Evolutionary conservation across 2,888 invertebrate species (phyloP).

Genomic region (Pyrrhia umbra): DNA sequence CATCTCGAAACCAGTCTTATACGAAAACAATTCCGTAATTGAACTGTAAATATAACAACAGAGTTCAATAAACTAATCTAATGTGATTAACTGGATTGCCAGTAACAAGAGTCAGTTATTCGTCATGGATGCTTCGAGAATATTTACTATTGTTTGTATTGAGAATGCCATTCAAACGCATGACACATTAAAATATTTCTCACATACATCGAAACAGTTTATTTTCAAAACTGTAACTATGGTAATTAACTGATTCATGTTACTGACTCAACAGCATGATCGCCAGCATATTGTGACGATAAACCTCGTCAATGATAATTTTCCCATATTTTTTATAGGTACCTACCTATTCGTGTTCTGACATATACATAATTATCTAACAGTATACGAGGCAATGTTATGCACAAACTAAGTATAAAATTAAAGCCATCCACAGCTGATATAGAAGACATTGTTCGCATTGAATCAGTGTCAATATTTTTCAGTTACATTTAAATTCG

Average conservation of each 20-base stretch:
- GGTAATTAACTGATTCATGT: slow-evolving; percentile 31
- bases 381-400: slow-evolving; percentile 7
- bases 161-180: slow-evolving; percentile 17
- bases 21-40: background rate
- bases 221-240: slow-evolving; percentile 14
- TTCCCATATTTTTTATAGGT: background rate
- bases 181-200: slow-evolving; percentile 26
- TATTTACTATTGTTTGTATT: slow-evolving; percentile 16
- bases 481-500: slow-evolving; percentile 5
- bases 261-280: slow-evolving; percentile 11
- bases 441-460: slow-evolving; percentile 1
- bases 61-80: background rate
- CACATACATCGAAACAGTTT: slow-evolving; percentile 19
- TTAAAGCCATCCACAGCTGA: slow-evolving; percentile 1
- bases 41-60: background rate
- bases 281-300: background rate
- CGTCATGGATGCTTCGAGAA: slow-evolving; percentile 2
- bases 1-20: background rate
- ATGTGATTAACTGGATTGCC: slow-evolving; percentile 27
- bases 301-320: slow-evolving; percentile 20
- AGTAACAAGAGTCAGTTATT: slow-evolving; percentile 20
- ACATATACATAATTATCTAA: background rate
- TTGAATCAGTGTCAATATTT: background rate
- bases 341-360: slow-evolving; percentile 5
- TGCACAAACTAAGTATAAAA: slow-evolving; percentile 4